Evolutionary conservation across 2,888 invertebrate genomes (phyloP).

Genomic region (Drosophila neutralis): DNA sequence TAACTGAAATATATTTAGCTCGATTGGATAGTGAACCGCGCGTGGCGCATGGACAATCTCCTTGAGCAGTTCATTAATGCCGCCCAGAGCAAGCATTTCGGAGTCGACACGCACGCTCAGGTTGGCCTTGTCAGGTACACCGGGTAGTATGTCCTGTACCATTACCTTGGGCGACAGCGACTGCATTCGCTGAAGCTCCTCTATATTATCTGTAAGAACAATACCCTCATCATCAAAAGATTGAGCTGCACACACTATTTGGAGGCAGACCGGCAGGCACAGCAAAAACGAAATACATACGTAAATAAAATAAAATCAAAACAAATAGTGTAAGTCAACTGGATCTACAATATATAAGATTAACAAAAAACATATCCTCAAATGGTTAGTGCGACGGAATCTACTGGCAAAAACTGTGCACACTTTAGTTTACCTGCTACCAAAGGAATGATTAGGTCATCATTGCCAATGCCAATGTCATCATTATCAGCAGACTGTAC

Average conservation of each 20-base stretch:
- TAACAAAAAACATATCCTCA: slow-evolving; percentile 66
- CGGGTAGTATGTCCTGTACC: slow-evolving; percentile 73
- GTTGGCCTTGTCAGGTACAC: slow-evolving; percentile 67
- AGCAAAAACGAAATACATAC: slow-evolving; percentile 54
- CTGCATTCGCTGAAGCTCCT: slow-evolving; percentile 74
- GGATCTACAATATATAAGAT: slow-evolving; percentile 45
- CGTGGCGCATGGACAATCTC: slow-evolving; percentile 39
- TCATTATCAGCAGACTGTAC: background rate
- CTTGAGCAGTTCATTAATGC: slow-evolving; percentile 35
- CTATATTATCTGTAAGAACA: slow-evolving; percentile 80
- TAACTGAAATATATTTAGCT: slow-evolving; percentile 42
- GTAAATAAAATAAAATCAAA: slow-evolving; percentile 54
- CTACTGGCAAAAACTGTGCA: background rate
- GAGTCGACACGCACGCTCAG: slow-evolving; percentile 74
- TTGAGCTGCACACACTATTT: slow-evolving; percentile 54
- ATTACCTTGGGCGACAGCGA: slow-evolving; percentile 77
- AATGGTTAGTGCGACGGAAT: slow-evolving; percentile 4
- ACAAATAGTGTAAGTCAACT: slow-evolving; percentile 56
- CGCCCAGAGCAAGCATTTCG: slow-evolving; percentile 58
- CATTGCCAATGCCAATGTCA: slow-evolving; percentile 52
- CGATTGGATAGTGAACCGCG: slow-evolving; percentile 38
- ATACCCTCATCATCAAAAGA: slow-evolving; percentile 83
- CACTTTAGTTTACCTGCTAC: slow-evolving; percentile 60
- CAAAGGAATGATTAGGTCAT: slow-evolving; percentile 26
- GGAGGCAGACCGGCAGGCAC: slow-evolving; percentile 36